Base-by-base conservation (phyloP, 2,888 invertebrate genomes). In the Nudaria mundana region DNA sequence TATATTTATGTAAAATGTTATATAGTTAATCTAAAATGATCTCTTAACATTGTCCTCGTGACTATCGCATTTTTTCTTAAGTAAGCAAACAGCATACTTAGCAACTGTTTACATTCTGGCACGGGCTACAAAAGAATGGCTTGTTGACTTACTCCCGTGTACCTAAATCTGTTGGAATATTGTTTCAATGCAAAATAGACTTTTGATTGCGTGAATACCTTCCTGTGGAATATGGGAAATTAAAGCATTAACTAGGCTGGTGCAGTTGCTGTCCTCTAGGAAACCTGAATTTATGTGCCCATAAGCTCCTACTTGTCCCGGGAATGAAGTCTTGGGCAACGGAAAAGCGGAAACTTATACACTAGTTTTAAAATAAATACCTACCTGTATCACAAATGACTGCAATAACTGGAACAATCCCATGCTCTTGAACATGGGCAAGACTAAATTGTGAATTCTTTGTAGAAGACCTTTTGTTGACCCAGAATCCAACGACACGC, bases 81-180 rank as follows among this genome's bases (percentile, higher is more conserved):
- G 35, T 32, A 56, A 60, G 48, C 52, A 56, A 49, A 57, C 40
- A 30, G 36, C 48, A 58, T 58, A 47, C 48, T 48, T 56, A 33
- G 20, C 11, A 22, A 5, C 11, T 58, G 60, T 53, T 59, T 48
- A 58, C 57, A 57, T 57, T 53, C 57, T 40, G 48, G 34, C 56
- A 25, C 31, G 24, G 18, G 15, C 26, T 15, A 10, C 23, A 23
- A n/a, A 46, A 42, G 55, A 56, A 56, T 56, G 56, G 12, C 12
- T 10, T 58, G 48, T 54, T 57, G 45, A 41, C 31, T 13, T 22
- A 29, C 20, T 30, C n/a, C 22, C 8, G 7, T 22, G n/a, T 15
- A 14, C 7, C 13, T 14, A n/a, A n/a, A n/a, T n/a, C n/a, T n/a
- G n/a, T n/a, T n/a, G n/a, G n/a, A n/a, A n/a, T n/a, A n/a, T n/a